Evolutionary conservation across 2,888 invertebrate genomes (phyloP).

Genomic region (Cataglyphis livida): DNA sequence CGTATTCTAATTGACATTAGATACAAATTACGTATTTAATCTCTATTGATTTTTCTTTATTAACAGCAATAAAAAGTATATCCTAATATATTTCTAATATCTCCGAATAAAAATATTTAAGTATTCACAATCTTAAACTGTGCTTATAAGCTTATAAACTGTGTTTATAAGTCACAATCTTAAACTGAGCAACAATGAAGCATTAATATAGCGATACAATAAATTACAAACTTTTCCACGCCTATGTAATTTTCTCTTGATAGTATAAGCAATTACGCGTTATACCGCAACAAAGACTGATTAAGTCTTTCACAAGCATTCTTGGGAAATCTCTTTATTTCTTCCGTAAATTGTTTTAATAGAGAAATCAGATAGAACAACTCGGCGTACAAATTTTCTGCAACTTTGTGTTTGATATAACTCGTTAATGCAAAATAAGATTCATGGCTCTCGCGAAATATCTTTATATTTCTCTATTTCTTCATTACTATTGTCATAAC

Average conservation of each 20-base stretch:
- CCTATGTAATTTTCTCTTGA: slow-evolving; percentile 28
- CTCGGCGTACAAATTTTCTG: slow-evolving; percentile 1
- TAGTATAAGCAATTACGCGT: background rate
- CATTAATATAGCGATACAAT: background rate
- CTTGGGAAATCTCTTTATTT: background rate
- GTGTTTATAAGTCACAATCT: background rate
- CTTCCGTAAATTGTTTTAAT: slow-evolving; percentile 6
- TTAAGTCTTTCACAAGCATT: background rate
- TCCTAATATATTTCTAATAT: slow-evolving; percentile 3
- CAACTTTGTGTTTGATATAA: background rate
- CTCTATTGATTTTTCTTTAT: background rate
- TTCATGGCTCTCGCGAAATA: background rate
- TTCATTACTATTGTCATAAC: background rate
- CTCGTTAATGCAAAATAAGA: background rate
- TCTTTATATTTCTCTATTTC: no score
- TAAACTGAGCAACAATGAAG: background rate
- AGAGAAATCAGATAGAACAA: background rate
- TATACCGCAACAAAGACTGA: background rate
- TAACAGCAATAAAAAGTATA: background rate
- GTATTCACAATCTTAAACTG: background rate
- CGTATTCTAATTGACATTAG: background rate
- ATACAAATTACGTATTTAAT: background rate
- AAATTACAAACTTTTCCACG: background rate
- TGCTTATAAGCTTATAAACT: no score
- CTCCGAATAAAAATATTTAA: background rate